Conservation (phyloP, 2,797 vertebrate species). For the Avahi laniger region DNA sequence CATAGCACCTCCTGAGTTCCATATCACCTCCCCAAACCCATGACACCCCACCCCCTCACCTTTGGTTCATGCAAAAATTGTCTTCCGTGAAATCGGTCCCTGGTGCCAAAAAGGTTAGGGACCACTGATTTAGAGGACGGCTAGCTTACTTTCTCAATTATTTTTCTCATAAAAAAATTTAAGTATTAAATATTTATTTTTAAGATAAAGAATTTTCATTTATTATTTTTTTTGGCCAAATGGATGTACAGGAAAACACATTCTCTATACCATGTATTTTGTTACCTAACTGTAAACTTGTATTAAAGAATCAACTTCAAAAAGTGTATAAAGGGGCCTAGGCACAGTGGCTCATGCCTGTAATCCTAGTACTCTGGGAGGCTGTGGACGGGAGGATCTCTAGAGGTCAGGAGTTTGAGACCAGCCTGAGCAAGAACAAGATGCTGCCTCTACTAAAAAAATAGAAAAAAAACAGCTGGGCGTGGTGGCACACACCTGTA, state of each 20-base stretch:
- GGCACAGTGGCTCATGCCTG: not conserved
- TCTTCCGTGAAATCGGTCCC: too few species aligned
- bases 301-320: constrained; percentile 27
- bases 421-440: not conserved
- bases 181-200: constrained; percentile 34
- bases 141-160: not conserved
- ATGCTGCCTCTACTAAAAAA: not conserved
- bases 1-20: too few species aligned
- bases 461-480: not conserved
- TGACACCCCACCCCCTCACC: too few species aligned
- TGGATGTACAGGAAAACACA: constrained; percentile 21
- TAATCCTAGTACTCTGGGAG: not conserved
- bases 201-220: constrained; percentile 12
- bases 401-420: not conserved
- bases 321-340: not conserved
- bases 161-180: not conserved
- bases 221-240: not conserved
- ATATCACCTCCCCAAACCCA: too few species aligned
- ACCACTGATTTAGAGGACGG: not conserved
- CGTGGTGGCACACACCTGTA: not conserved
- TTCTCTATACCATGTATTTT: not conserved
- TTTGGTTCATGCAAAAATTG: too few species aligned
- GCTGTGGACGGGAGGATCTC: not conserved
- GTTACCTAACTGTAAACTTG: not conserved
- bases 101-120: too few species aligned